Evolutionary conservation across 2,113 vertebrate genomes (phyloP).

Genomic region (Bubo blakistoni): DNA sequence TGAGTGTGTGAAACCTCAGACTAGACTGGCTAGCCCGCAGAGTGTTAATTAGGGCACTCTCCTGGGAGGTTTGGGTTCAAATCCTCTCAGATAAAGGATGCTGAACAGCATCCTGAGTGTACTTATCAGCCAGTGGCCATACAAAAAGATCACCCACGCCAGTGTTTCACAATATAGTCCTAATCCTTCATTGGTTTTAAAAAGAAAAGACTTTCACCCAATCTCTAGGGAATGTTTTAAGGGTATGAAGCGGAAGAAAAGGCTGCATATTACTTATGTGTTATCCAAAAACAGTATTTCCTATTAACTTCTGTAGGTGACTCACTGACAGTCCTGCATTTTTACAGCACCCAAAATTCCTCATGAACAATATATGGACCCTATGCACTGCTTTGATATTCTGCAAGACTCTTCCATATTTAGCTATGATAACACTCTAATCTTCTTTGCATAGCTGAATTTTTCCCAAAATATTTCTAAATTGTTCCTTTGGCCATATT

Average conservation of each 20-base stretch:
- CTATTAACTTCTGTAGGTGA: background rate
- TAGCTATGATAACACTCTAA: background rate
- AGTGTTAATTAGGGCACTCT: background rate
- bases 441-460: background rate
- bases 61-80: background rate
- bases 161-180: background rate
- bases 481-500: background rate
- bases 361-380: background rate
- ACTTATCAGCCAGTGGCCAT: background rate
- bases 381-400: background rate
- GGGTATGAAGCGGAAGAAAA: background rate
- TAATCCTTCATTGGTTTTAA: background rate
- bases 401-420: background rate
- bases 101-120: background rate
- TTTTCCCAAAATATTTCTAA: background rate
- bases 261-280: background rate
- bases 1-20: background rate
- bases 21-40: background rate
- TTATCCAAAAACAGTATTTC: background rate
- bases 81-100: background rate
- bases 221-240: background rate
- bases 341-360: background rate
- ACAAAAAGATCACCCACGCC: background rate
- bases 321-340: background rate
- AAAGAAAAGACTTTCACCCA: background rate